phyloP scores from a whole-genome alignment of 2,113 vertebrate genomes.

The Nycticebus coucang region DNA sequence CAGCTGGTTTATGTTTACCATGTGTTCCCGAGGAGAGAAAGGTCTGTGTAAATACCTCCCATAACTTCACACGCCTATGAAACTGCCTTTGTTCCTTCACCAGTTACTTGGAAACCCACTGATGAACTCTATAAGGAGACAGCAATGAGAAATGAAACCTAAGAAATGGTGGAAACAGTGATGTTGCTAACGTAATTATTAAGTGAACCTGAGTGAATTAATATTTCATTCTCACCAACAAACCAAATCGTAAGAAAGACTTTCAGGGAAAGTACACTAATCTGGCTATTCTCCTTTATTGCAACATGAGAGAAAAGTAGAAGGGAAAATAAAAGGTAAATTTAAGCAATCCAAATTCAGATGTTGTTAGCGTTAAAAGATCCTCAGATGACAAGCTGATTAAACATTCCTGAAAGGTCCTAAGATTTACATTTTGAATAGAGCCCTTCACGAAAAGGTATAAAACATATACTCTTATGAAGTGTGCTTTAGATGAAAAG shows the following conservation, averaged over 20 bases:
- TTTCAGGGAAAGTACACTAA: constrained; percentile 54
- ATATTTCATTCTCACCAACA: constrained; percentile 36
- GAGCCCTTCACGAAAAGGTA: constrained; percentile 47
- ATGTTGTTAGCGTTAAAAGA: constrained; percentile 63
- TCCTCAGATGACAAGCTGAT: constrained; percentile 74
- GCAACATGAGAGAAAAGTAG: constrained; percentile 57
- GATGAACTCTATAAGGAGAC: constrained; percentile 20
- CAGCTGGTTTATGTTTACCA: neutral
- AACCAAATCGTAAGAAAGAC: constrained; percentile 70
- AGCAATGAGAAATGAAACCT: constrained; percentile 23
- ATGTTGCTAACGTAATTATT: constrained; percentile 29
- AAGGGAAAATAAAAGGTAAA: constrained; percentile 65
- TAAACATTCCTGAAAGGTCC: constrained; percentile 69
- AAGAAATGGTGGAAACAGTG: constrained; percentile 16
- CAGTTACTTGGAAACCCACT: constrained; percentile 62
- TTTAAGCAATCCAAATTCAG: constrained; percentile 68
- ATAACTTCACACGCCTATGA: neutral
- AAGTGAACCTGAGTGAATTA: constrained; percentile 26
- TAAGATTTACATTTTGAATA: constrained; percentile 62
- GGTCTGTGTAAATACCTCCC: neutral
- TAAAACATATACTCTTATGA: constrained; percentile 54
- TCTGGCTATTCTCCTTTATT: constrained; percentile 49
- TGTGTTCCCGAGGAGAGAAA: neutral
- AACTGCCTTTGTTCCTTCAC: constrained; percentile 56
- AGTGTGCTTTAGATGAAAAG: constrained; percentile 22